Base-by-base conservation (phyloP, 2,113 vertebrate species). In the Heterocephalus glaber region DNA sequence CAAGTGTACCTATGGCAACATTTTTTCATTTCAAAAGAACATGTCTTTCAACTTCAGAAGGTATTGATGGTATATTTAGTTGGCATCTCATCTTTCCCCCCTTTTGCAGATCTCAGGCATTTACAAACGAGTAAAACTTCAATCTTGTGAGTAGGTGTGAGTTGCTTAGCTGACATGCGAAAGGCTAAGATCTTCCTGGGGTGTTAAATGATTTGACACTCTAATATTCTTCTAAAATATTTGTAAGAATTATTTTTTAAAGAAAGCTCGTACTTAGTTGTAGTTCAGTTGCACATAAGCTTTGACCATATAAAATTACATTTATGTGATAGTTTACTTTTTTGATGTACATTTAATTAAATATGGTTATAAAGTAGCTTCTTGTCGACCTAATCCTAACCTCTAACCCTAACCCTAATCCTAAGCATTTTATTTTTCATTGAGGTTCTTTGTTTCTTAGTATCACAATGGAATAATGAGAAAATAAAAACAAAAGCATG, bases 191-290 rank as follows among this genome's bases (percentile, higher is more conserved):
- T 85, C 81, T 26, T 94, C 49, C n/a, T 90, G 47, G 63, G 70
- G 13, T 94, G 5, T 83, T 80, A n/a, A 96, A 35, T 92, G 77
- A 85, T 92, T 90, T 70, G 30, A 19, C 16, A 58, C 3, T 87
- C 3, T 54, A n/a, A 82, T 41, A n/a, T 95, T 95, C 35, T 92
- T 94, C 88, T 83, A 54, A 94, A 93, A 94, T 19, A 76, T 35
- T 56, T 79, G 3, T 38, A 81, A 58, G 35, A 65, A 54, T 80
- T 89, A 86, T 19, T 17, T 58, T 58, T 58, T 58, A 58, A 82
- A 95, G 63, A 86, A 94, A 66, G 44, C 66, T 93, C 14, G 13
- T 92, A 16, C 49, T 93, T 82, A 70, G 52, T 52, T 95, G 22
- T 85, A 94, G 54, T 33, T 92, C 19, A 76, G 7, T 79, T 95